Evolutionary conservation across 1,140 invertebrate genomes (phyloP), one percentile per base, ranked within the genome.

Genomic region (Lepidurus couesii): DNA sequence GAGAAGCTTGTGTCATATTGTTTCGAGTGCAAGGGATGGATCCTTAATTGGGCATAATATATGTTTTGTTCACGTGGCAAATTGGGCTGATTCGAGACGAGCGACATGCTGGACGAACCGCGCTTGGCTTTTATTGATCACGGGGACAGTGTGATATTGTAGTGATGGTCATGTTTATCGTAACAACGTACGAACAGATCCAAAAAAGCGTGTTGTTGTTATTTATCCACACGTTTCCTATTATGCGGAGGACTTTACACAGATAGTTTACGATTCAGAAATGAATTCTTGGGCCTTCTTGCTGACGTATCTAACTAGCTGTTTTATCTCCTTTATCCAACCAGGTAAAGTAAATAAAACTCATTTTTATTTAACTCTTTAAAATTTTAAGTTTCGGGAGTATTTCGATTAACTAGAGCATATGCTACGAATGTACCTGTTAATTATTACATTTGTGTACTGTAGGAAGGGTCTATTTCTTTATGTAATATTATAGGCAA

Each of bases 81-180:
- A 65, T 65, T 65, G 53, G 53, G 53, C 13, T 65, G 16, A 65
- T n/a, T 65, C 21, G 3, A 13, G 53, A 5, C 53, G 3, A 16
- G 1, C 1, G 53, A 65, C 7, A 65, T 65, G 53, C 21, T 65
- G 34, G 34, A 34, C 34, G 34, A 34, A 65, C 16, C 53, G 13
- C 53, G 53, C 53, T 65, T 65, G 53, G 53, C 53, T 65, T 65
- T 65, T 65, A 65, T 65, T 65, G 53, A 65, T 65, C 13, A 65
- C 16, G 16, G 13, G 8, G 16, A 65, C 53, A 16, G 53, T 65
- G 53, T 65, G 53, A 1, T 65, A 16, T 65, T 13, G 53, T 65
- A 65, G 53, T 65, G 53, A 65, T 65, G 53, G 53, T 65, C 16
- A 21, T 65, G 53, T 65, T 65, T 65, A 65, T 65, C 53, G 13